Evolutionary conservation across 30 jellyfish, hydroid and myxozoan species (phyloP), one percentile per base, ranked within the genome.

Genomic region (Phacellophora camtschatica): DNA sequence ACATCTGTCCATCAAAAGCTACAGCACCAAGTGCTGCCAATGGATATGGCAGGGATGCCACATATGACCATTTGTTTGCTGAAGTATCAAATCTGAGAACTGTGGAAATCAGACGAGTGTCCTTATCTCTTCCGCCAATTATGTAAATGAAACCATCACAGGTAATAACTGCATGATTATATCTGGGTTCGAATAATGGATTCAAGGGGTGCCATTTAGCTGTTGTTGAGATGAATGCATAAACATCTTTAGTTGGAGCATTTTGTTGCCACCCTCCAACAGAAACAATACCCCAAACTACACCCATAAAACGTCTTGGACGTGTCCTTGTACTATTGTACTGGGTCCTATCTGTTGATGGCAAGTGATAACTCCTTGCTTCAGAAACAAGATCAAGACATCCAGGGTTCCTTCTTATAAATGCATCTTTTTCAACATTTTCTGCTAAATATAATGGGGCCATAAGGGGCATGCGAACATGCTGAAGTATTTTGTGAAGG

Each of bases 231-330:
- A 92, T 28, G 57, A 61, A 92, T 3, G 98, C 96, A 53, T 77
- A 92, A 5, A 92, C 98, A 74, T 92, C 98, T 73, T 53, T 71
- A 3, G 96, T 86, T 0, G 97, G 97, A 5, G 35, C 23, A 5
- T 81, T 94, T 25, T 80, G 79, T 41, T 56, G 89, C 97, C 97
- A 92, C 16, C 98, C 98, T 3, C 98, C 98, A 59, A 92, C 90
- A 25, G 95, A 57, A 2, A 92, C 95, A 0, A 92, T 74, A 12
- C 96, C 91, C 88, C 95, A 78, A 4, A 92, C 98, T 13, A 86
- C 96, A 39, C 96, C 98, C 98, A 92, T 92, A 35, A 84, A 92
- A 37, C 81, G 86, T 35, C 98, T 73, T 31, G 98, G 98, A 33
- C 90, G 64, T 70, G 95, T 65, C 54, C 82, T 48, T 16, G 53